Evolutionary conservation across 1,140 invertebrate species (phyloP), one percentile per base, ranked within the genome.

Genomic region (Cotesia typhae): DNA sequence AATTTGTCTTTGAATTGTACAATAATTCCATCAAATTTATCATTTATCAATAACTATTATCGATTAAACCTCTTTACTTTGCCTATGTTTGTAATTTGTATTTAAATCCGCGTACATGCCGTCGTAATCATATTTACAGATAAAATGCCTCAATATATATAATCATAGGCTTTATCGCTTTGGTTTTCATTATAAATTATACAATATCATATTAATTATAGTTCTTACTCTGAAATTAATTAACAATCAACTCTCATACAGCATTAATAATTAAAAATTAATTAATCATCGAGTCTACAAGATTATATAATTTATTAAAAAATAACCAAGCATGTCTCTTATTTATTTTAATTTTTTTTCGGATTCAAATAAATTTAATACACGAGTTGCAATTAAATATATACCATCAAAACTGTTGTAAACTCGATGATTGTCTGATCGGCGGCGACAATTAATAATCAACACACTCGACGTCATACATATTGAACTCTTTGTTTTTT

Each of bases 171-270:
- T 70, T 75, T 63, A 72, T 72, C 67, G 74, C 74, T 75, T 75
- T 75, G 74, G 74, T 75, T 72, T 75, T 66, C 59, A 69, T 75
- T 70, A 75, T 72, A 72, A 73, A 37, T 61, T 61, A 36, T 12
- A 52, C 37, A 37, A 7, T 65, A 12, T 3, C n/a, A 37, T n/a
- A 37, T 65, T 65, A 41, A 28, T 65, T 47, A 10, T 5, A 28
- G 0, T 41, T n/a, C 6, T 37, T 65, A 47, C 37, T 65, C 14
- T 14, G 4, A 28, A 14, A 37, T 38, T 14, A 12, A 28, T 51
- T 12, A 52, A 14, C 38, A 17, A 41, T 66, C 6, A 17, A 41
- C n/a, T 51, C 10, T 41, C 41, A 47, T n/a, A 20, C 12, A 53
- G 36, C 1, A 51, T 28, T 28, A 12, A 12, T 61, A 20, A 10